These are phyloP conservation scores for Gadopsis bispinosus DNA, from an alignment of 2,797 vertebrate genomes.

Conservation along the genomic window DNA sequence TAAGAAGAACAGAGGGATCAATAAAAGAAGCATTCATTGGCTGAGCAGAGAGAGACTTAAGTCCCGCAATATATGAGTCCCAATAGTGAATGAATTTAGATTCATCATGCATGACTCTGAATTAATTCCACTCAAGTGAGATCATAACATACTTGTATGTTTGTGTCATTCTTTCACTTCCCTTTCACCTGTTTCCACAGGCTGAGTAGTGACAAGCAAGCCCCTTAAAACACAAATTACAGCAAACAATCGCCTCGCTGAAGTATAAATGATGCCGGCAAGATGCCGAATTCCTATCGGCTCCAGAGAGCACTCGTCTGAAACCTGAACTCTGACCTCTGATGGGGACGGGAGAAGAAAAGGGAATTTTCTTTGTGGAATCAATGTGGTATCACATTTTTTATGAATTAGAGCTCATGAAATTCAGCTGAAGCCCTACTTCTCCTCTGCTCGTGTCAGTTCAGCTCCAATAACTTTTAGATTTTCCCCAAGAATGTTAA, in stretches of 20 bases:
- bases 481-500: slow-evolving; percentile 36
- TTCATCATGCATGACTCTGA: slow-evolving; percentile 5
- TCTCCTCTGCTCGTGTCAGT: slow-evolving; percentile 35
- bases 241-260: neutral
- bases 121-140: slow-evolving; percentile 9
- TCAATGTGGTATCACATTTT: slow-evolving; percentile 17
- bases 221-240: slow-evolving; percentile 5
- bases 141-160: neutral
- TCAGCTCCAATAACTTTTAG: slow-evolving; percentile 44
- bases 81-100: slow-evolving; percentile 32
- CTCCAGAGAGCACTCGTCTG: neutral
- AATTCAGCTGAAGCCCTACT: slow-evolving; percentile 1
- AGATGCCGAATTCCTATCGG: neutral
- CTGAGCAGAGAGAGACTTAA: slow-evolving; percentile 25
- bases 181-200: neutral
- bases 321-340: slow-evolving; percentile 25
- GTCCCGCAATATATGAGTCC: slow-evolving; percentile 11
- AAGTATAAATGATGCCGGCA: neutral
- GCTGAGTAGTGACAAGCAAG: neutral
- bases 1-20: slow-evolving; percentile 11
- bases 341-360: neutral
- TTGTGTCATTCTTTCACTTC: neutral
- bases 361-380: neutral
- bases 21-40: slow-evolving; percentile 33
- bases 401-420: slow-evolving; percentile 8